phyloP scores from a whole-genome alignment of 2,888 invertebrate species.

The Andrena hattorfiana region DNA sequence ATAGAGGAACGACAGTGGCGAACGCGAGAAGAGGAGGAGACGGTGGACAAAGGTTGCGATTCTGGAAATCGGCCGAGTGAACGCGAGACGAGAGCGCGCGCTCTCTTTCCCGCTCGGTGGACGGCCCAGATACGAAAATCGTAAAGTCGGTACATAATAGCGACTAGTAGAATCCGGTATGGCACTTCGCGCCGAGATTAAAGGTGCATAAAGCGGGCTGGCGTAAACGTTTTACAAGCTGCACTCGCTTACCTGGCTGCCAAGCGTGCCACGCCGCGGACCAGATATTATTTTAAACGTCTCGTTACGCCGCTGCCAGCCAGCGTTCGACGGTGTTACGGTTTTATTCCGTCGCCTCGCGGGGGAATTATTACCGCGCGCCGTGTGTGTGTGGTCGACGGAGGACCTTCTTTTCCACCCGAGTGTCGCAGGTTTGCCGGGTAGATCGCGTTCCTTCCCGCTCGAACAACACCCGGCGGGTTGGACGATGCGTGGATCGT shows the following conservation, averaged over 20 bases:
- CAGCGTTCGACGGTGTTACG: slow-evolving; percentile 47
- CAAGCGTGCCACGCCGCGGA: slow-evolving; percentile 22
- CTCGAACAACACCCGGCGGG: background rate
- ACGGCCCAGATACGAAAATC: slow-evolving; percentile 82
- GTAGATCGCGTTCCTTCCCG: no score
- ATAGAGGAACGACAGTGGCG: background rate
- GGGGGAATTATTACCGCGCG: slow-evolving; percentile 40
- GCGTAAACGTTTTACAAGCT: slow-evolving; percentile 70
- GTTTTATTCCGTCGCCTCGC: slow-evolving; percentile 43
- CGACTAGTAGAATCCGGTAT: slow-evolving; percentile 70
- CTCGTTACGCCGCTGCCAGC: slow-evolving; percentile 47
- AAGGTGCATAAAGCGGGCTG: slow-evolving; percentile 77
- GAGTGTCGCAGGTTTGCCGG: background rate
- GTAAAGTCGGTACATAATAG: slow-evolving; percentile 82
- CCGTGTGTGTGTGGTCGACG: slow-evolving; percentile 38
- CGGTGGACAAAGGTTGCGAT: background rate
- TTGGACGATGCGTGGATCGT: slow-evolving; percentile 1
- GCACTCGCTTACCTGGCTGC: slow-evolving; percentile 51
- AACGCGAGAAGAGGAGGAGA: background rate
- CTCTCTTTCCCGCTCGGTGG: slow-evolving; percentile 33
- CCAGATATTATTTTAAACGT: slow-evolving; percentile 61
- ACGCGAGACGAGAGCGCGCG: background rate
- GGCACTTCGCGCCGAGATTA: slow-evolving; percentile 81
- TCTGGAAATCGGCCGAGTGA: slow-evolving; percentile 32
- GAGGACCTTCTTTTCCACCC: background rate